Evolutionary conservation across 1,140 invertebrate species (phyloP).

Genomic region (Lepidotrigona ventralis): DNA sequence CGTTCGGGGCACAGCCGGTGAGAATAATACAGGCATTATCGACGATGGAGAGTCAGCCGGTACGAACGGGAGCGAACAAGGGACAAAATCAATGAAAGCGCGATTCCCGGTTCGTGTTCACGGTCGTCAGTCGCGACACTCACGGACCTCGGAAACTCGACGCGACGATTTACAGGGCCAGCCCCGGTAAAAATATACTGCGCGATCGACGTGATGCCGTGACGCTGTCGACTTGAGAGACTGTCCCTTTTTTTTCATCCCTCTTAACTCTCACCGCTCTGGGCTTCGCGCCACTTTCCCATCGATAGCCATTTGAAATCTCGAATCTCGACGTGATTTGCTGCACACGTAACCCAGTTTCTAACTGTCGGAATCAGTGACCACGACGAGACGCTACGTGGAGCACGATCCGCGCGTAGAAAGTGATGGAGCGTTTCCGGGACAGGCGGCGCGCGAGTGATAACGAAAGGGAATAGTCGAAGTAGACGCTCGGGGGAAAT

Average conservation of each 20-base stretch:
- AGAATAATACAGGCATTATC: conserved; percentile 15
- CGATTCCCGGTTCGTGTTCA: conserved; percentile 6
- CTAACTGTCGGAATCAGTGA: conserved; percentile 47
- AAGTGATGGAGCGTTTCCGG: conserved; percentile 58
- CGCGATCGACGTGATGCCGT: neutral
- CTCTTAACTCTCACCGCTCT: no score
- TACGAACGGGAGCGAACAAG: neutral
- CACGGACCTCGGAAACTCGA: neutral
- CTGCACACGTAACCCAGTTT: conserved; percentile 53
- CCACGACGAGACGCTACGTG: conserved; percentile 38
- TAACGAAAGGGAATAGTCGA: conserved; percentile 36
- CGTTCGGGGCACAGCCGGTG: neutral
- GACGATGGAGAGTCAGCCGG: conserved; percentile 14
- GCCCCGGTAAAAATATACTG: neutral
- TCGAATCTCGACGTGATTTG: conserved; percentile 19
- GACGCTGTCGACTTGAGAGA: neutral
- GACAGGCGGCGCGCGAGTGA: neutral
- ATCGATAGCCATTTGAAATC: neutral
- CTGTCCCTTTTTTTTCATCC: no score
- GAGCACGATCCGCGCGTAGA: conserved; percentile 50
- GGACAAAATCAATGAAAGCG: conserved; percentile 59
- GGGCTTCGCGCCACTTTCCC: neutral
- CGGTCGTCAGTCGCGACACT: conserved; percentile 17
- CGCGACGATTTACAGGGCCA: neutral
- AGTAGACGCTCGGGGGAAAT: neutral